Evolutionary conservation across 2,113 vertebrate genomes (phyloP).

Genomic region (Ivindomyrus marchei): DNA sequence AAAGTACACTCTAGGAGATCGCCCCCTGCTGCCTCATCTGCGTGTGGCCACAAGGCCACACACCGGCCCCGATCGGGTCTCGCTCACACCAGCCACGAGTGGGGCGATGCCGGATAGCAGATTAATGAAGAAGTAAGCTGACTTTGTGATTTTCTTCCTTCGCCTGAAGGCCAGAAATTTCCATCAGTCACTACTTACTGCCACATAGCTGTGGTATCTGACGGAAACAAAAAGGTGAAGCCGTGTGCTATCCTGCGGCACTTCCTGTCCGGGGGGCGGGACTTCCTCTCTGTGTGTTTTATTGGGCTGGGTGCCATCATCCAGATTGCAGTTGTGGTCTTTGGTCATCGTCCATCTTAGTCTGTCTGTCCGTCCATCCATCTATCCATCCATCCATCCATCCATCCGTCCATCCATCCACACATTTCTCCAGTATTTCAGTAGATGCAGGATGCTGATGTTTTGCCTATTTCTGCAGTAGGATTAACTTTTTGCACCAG

Average conservation of each 20-base stretch:
- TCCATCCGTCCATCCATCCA: not conserved
- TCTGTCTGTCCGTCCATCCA: not conserved
- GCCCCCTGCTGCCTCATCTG: constrained; percentile 59
- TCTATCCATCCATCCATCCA: not conserved
- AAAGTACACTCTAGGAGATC: constrained; percentile 70
- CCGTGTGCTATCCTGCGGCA: constrained; percentile 55
- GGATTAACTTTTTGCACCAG: not conserved
- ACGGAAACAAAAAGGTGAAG: constrained; percentile 54
- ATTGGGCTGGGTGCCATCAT: not conserved
- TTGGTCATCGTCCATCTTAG: not conserved
- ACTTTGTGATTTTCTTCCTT: constrained; percentile 89
- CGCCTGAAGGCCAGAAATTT: constrained; percentile 84
- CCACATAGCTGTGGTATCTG: constrained; percentile 79
- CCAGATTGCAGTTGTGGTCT: not conserved
- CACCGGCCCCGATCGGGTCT: not conserved
- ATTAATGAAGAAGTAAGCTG: constrained; percentile 81
- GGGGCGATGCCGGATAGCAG: constrained; percentile 76
- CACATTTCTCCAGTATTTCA: not conserved
- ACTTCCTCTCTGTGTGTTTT: not conserved
- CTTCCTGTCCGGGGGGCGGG: constrained; percentile 49
- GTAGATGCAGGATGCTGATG: not conserved
- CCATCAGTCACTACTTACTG: constrained; percentile 95
- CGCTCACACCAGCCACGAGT: not conserved
- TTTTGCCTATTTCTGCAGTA: not conserved
- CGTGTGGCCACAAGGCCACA: constrained; percentile 32